A percentile compares a stretch with the other conserved stretches of the same genome.
Conservation (phyloP, 2,888 invertebrate genomes). For the Habroteleia sp. region DNA sequence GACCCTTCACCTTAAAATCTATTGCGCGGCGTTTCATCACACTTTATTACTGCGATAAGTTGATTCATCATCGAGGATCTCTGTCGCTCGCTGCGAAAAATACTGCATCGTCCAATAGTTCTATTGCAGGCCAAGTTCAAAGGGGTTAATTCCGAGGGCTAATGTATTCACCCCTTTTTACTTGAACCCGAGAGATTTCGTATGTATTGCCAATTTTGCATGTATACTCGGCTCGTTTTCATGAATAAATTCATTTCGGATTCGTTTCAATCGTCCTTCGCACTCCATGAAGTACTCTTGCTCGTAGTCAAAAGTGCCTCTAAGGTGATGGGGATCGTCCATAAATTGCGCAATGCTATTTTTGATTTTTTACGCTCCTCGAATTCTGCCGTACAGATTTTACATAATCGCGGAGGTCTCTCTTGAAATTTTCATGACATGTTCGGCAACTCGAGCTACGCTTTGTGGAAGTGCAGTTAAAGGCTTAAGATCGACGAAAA, state of each 20-base stretch:
- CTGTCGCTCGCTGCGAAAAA: slow-evolving; percentile 60
- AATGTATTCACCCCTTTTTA: slow-evolving; percentile 82
- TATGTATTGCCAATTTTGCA: slow-evolving; percentile 82
- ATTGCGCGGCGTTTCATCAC: slow-evolving; percentile 20
- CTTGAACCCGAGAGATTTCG: slow-evolving; percentile 81
- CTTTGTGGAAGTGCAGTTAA: slow-evolving; percentile 19
- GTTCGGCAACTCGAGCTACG: slow-evolving; percentile 5
- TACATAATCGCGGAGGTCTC: slow-evolving; percentile 49
- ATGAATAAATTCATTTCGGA: slow-evolving; percentile 81
- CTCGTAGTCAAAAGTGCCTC: slow-evolving; percentile 50
- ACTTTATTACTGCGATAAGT: slow-evolving; percentile 51
- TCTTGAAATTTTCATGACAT: slow-evolving; percentile 52
- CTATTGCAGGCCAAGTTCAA: slow-evolving; percentile 77
- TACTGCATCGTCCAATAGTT: slow-evolving; percentile 77
- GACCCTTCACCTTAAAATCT: slow-evolving; percentile 41
- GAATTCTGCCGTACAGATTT: slow-evolving; percentile 41
- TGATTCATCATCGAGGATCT: slow-evolving; percentile 46
- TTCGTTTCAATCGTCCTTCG: slow-evolving; percentile 75
- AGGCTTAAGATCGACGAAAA: slow-evolving; percentile 20
- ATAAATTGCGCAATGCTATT: slow-evolving; percentile 59
- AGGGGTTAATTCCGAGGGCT: slow-evolving; percentile 79
- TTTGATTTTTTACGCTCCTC: slow-evolving; percentile 58
- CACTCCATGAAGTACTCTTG: slow-evolving; percentile 66
- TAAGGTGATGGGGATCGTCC: slow-evolving; percentile 56
- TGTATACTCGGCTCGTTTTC: slow-evolving; percentile 78